Base-by-base conservation (phyloP, 2,888 invertebrate genomes). In the Ligdia adustata region DNA sequence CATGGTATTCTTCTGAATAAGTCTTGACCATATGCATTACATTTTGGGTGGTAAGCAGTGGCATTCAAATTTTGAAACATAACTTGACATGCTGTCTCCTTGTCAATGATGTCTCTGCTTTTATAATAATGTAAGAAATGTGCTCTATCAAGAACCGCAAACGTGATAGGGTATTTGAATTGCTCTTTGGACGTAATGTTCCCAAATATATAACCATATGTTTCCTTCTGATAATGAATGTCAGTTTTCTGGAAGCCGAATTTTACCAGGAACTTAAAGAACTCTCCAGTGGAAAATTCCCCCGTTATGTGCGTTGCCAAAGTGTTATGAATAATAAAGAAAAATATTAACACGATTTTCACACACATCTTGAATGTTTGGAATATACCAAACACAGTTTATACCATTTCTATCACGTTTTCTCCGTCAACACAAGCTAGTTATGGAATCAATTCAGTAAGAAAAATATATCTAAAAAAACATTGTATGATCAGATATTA, bases 171-270 rank as follows among this genome's bases (percentile, higher is more conserved):
- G 57, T 91, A 91, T 46, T 92, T 91, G 66, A 95, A 93, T 43
- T 92, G 90, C 32, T 91, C 87, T 56, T 89, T 91, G 0, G 96
- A 92, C 14, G 98, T 97, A 32, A 99, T 93, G 80, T 99, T 99
- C 7, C 99, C 99, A 79, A 97, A 99, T 66, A 99, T 97, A 82
- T 97, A 99, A 33, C 99, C 99, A 82, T 95, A 95, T 58, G 98
- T 97, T 71, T 96, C 94, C 64, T 94, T 94, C 68, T 94, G 93
- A 63, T 95, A 94, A 79, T 97, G 95, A 28, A 94, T 92, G 79
- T 97, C 97, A 7, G 98, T 98, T 85, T 98, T 98, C 87, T 99
- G 98, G 79, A 99, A 97, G 46, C 98, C 99, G 83, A 98, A 99
- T 82, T 98, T 98, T 12, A 97, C 93, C 39, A 99, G 91, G 83